Conservation (phyloP, 1,140 invertebrate species). For the Brachionus asplanchnoidis region DNA sequence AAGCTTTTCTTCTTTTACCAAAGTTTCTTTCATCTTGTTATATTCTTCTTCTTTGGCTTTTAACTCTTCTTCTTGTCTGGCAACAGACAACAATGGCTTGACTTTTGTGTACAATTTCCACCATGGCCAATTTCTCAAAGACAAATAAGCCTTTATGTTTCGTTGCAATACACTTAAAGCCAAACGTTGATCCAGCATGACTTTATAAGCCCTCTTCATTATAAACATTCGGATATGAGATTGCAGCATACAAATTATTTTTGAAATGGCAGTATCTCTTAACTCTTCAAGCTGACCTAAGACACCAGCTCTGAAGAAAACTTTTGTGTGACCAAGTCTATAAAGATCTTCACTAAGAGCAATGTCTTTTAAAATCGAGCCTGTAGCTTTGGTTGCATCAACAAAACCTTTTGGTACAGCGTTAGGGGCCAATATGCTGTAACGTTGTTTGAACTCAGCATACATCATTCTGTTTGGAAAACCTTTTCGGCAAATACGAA, state of each 20-base stretch:
- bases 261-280: slow-evolving; percentile 95
- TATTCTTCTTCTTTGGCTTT: slow-evolving; percentile 94
- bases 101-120: slow-evolving; percentile 98
- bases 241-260: slow-evolving; percentile 98
- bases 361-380: slow-evolving; percentile 70
- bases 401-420: slow-evolving; percentile 68
- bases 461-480: slow-evolving; percentile 99
- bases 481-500: slow-evolving; percentile 99
- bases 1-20: slow-evolving; percentile 86
- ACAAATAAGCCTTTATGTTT: slow-evolving; percentile 95
- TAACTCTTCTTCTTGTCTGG: slow-evolving; percentile 95
- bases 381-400: slow-evolving; percentile 76
- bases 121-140: slow-evolving; percentile 98
- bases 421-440: slow-evolving; percentile 89
- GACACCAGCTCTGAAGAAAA: slow-evolving; percentile 99
- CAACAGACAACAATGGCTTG: slow-evolving; percentile 96
- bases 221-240: slow-evolving; percentile 80
- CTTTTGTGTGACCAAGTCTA: slow-evolving; percentile 93
- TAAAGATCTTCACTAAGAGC: slow-evolving; percentile 78
- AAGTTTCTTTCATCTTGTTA: slow-evolving; percentile 82
- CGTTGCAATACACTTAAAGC: slow-evolving; percentile 95
- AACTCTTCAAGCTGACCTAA: slow-evolving; percentile 99
- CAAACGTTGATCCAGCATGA: slow-evolving; percentile 92
- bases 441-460: slow-evolving; percentile 99
- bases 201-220: slow-evolving; percentile 87